Base-by-base conservation (phyloP, 2,888 invertebrate genomes). In the Cactoblastis cactorum region DNA sequence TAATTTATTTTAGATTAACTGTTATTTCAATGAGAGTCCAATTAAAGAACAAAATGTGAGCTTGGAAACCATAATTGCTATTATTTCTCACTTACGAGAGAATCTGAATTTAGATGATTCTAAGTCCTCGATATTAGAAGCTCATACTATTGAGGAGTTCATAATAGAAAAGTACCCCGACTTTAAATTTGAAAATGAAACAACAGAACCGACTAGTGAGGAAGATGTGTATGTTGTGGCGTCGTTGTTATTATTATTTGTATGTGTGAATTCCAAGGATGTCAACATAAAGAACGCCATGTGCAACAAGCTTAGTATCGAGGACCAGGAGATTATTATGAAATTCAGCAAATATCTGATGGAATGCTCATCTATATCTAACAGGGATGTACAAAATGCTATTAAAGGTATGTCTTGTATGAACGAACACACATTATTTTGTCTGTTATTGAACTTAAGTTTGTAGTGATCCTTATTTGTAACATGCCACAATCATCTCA, bases 281-380 rank as follows among this genome's bases (percentile, higher is more conserved):
- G 77, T 86, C n/a, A 71, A 83, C 50, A 84, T 91, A 53, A 90
- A 91, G 59, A 82, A 76, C 64, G 90, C 86, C 0, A 92, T 92
- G 91, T 92, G 92, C 59, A 80, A 75, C 43, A 87, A 86, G 51
- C 68, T 92, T 15, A 78, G 80, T 51, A 63, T 71, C n/a, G 85
- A 82, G 8, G 90, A 91, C 35, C 92, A 92, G 69, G 77, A 91
- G 53, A 83, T 76, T 15, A 91, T 92, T 58, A 77, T 92, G 67
- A 80, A 81, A 49, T 92, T 91, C 59, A 86, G 89, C 51, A 92
- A 91, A 69, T 71, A 69, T 38, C 62, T 91, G n/a, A 80, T 92
- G 74, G 82, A 89, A 3, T 83, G 86, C 56, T 75, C 83, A 3
- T 71, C 76, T 41, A 75, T 87, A 18, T 71, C 87, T 24, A 83